Evolutionary conservation across 1,140 invertebrate species (phyloP).

Genomic region (Trachymyrmex cornetzi): DNA sequence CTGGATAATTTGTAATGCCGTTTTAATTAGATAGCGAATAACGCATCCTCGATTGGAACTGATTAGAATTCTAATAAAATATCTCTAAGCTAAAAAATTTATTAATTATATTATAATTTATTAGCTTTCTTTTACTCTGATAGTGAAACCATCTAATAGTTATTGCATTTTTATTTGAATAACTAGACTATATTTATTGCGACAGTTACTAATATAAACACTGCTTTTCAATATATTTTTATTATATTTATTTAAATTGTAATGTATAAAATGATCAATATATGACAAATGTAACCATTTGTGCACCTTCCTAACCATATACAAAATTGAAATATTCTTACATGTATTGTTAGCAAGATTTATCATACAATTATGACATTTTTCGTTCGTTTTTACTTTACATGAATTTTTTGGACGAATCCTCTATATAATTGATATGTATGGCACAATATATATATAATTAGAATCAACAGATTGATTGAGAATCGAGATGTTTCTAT

Average conservation of each 20-base stretch:
- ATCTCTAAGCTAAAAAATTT: too few species aligned
- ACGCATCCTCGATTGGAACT: too few species aligned
- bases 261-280: constrained; percentile 42
- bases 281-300: constrained; percentile 42
- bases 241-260: constrained; percentile 59
- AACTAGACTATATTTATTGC: neutral
- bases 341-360: constrained; percentile 17
- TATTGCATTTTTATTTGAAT: neutral
- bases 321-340: constrained; percentile 47
- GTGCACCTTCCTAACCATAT: neutral
- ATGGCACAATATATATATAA: constrained; percentile 40
- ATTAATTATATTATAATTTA: too few species aligned
- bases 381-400: constrained; percentile 12
- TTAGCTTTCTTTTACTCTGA: too few species aligned
- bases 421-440: constrained; percentile 38
- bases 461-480: constrained; percentile 26
- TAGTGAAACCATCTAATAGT: neutral
- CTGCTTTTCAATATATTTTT: constrained; percentile 34
- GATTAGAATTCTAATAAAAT: too few species aligned
- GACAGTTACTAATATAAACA: constrained; percentile 20
- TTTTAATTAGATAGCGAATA: too few species aligned
- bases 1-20: too few species aligned
- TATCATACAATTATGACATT: constrained; percentile 20
- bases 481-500: constrained; percentile 33
- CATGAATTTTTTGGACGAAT: constrained; percentile 35